Evolutionary conservation across 2,113 vertebrate genomes (phyloP), one percentile per base, ranked within the genome.

Genomic region (Thunnus maccoyii): DNA sequence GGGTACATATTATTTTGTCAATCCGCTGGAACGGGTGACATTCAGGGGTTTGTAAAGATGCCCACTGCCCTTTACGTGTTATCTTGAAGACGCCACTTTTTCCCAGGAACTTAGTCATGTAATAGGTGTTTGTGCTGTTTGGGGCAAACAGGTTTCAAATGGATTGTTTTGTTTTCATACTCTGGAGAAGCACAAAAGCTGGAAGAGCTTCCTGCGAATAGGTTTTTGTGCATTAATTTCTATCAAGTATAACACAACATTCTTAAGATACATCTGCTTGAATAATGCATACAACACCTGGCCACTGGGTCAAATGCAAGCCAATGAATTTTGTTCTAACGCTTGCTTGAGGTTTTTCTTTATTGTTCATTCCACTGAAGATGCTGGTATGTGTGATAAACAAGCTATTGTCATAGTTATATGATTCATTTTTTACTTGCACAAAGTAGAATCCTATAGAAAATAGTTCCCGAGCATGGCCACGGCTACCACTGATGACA

Each of bases 1-100:
- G 96, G 96, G 96, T 97, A 96, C 96, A 97, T 96, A 98, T 98
- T 98, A 98, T 97, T 98, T 97, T 97, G 97, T 99, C 97, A 98
- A 96, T 97, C 95, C 92, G 80, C 89, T 93, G 94, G 94, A 96
- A 96, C 93, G 95, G 95, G 95, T 95, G 95, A 92, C 78, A 95
- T 93, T 92, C 89, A 84, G 85, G 78, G 82, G 83, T 87, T 89
- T 91, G 84, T 85, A 60, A 86, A 84, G 90, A 93, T 83, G 80
- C 85, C 82, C 70, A 83, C 86, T 74, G 74, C 80, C 86, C 78
- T 89, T 91, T 92, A 90, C 27, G 84, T 82, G 88, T 30, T 88
- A 64, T 87, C 94, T 91, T 83, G 78, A 78, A 92, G 92, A 93
- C 76, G 74, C 86, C 91, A 93, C 91, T 94, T 95, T 90, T 92